These are phyloP conservation scores for Leptopilina boulardi DNA, from an alignment of 1,140 invertebrate genomes.

Conservation along the genomic window DNA sequence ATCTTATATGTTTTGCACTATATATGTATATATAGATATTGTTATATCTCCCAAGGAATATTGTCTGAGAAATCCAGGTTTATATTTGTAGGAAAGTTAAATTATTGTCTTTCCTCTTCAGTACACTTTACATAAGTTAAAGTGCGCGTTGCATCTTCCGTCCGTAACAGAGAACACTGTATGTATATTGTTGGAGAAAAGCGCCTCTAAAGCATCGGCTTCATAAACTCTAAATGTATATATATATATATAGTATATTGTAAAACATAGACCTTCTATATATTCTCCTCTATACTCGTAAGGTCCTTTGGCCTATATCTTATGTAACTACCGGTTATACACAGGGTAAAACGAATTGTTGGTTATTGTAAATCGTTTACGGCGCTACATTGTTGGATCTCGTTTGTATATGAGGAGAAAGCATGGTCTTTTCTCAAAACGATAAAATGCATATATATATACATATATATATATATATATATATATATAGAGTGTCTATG, in stretches of 20 bases:
- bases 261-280: background rate
- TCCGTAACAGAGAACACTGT: constrained; percentile 27
- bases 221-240: constrained; percentile 26
- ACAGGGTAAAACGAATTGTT: constrained; percentile 48
- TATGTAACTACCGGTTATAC: constrained; percentile 39
- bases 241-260: no score
- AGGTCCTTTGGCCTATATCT: constrained; percentile 12
- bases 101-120: constrained; percentile 27
- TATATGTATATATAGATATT: no score
- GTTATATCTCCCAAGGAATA: background rate
- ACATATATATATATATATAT: no score
- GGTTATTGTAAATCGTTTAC: constrained; percentile 38
- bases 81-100: constrained; percentile 20
- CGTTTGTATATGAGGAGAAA: background rate
- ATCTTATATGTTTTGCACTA: background rate
- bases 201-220: constrained; percentile 30
- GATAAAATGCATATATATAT: background rate
- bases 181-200: constrained; percentile 20
- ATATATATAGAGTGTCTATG: constrained; percentile 30
- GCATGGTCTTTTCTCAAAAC: background rate
- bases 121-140: constrained; percentile 23
- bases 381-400: background rate
- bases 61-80: constrained; percentile 20
- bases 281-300: background rate
- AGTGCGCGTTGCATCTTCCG: constrained; percentile 31